Evolutionary conservation across 2,888 invertebrate species (phyloP).

Genomic region (Caenorhabditis virilis): DNA sequence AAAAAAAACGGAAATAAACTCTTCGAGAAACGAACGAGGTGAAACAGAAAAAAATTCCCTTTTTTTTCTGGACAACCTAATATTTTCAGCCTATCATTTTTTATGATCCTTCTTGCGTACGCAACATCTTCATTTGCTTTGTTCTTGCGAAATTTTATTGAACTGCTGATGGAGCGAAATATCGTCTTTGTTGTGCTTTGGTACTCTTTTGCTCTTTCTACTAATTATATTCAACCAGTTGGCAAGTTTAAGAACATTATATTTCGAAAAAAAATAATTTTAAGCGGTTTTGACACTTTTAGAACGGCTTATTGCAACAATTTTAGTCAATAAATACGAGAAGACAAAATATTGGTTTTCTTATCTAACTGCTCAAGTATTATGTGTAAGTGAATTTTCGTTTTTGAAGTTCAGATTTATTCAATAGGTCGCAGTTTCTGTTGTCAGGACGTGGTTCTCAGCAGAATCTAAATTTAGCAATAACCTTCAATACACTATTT

Average conservation of each 20-base stretch:
- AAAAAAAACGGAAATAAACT: too few relatives aligned
- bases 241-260: too few relatives aligned
- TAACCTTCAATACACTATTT: constrained; percentile 18
- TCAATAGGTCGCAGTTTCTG: too few relatives aligned
- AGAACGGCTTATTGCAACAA: too few relatives aligned
- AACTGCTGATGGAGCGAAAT: constrained; percentile 19
- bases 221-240: constrained; percentile 31
- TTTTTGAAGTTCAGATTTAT: too few relatives aligned
- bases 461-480: constrained; percentile 6
- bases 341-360: constrained; percentile 24
- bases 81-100: neutral
- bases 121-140: constrained; percentile 16
- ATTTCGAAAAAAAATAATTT: too few relatives aligned
- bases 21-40: too few relatives aligned
- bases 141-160: constrained; percentile 22
- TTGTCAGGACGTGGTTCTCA: too few relatives aligned
- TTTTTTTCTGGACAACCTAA: too few relatives aligned
- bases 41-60: too few relatives aligned
- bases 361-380: constrained; percentile 12
- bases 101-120: neutral
- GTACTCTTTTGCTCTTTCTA: constrained; percentile 10
- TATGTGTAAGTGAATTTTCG: constrained; percentile 30
- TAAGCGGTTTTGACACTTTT: too few relatives aligned
- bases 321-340: constrained; percentile 23
- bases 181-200: constrained; percentile 17